A percentile compares a stretch with the other conserved stretches of the same genome.
phyloP scores from a whole-genome alignment of 2,888 invertebrate species.

The Pyrocoelia pectoralis region DNA sequence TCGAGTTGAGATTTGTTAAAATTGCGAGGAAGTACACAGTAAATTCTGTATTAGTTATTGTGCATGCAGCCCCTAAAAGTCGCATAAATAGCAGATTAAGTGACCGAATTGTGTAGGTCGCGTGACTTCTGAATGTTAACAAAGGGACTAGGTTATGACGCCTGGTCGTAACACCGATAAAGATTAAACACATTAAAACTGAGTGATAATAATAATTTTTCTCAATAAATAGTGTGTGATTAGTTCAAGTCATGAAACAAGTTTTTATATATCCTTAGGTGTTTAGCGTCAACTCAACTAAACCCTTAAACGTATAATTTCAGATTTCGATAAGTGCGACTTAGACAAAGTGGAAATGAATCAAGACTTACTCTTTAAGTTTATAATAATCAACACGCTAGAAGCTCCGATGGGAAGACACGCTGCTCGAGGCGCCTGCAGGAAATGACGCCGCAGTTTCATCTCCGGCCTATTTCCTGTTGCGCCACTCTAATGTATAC shows the following conservation, averaged over 20 bases:
- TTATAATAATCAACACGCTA: slow-evolving; percentile 17
- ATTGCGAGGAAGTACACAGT: slow-evolving; percentile 16
- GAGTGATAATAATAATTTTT: slow-evolving; percentile 41
- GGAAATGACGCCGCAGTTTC: slow-evolving; percentile 64
- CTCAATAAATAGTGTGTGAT: neutral
- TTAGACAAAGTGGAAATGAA: no score
- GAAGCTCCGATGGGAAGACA: slow-evolving; percentile 39
- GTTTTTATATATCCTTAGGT: no score
- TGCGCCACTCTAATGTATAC: slow-evolving; percentile 57
- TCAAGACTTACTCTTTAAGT: no score
- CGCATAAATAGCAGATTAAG: slow-evolving; percentile 63
- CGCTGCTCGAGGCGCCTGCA: slow-evolving; percentile 30
- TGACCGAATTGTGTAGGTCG: slow-evolving; percentile 60
- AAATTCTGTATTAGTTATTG: slow-evolving; percentile 48
- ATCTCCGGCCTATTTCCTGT: slow-evolving; percentile 63
- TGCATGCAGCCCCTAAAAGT: slow-evolving; percentile 55
- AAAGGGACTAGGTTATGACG: slow-evolving; percentile 34
- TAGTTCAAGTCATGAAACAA: neutral
- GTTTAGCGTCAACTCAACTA: neutral
- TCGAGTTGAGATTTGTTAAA: slow-evolving; percentile 13
- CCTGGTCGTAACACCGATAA: slow-evolving; percentile 50
- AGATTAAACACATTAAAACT: slow-evolving; percentile 45
- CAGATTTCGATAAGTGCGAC: neutral
- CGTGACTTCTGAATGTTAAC: slow-evolving; percentile 47
- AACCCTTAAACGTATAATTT: neutral